Evolutionary conservation across 1,140 invertebrate genomes (phyloP).

Genomic region (Macrobrachium nipponense): DNA sequence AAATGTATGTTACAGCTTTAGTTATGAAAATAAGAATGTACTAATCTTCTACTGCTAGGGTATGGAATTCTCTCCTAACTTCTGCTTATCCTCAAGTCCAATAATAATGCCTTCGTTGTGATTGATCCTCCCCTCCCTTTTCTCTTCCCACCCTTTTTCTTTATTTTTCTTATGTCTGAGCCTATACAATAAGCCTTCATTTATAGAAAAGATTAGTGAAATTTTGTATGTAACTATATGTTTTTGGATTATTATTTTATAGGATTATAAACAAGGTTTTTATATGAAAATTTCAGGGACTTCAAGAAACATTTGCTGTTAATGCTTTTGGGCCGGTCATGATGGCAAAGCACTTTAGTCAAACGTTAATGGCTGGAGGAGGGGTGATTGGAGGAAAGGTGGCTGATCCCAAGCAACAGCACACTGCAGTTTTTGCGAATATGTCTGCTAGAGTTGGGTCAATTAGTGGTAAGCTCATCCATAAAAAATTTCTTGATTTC

Average conservation of each 20-base stretch:
- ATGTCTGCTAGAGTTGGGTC: conserved; percentile 69
- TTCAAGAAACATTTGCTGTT: conserved; percentile 65
- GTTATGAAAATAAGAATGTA: neutral
- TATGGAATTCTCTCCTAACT: neutral
- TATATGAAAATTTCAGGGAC: conserved; percentile 57
- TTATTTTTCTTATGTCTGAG: too few relatives aligned
- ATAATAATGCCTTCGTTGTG: too few relatives aligned
- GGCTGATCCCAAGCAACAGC: conserved; percentile 65
- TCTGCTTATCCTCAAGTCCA: too few relatives aligned
- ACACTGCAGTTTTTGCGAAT: conserved; percentile 67
- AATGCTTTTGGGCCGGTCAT: conserved; percentile 68
- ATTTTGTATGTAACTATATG: neutral
- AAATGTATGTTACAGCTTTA: neutral
- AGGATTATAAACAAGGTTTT: neutral
- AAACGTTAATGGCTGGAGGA: conserved; percentile 65
- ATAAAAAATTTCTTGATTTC: neutral
- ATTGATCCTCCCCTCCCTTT: neutral
- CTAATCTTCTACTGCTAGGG: neutral
- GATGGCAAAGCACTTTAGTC: conserved; percentile 67
- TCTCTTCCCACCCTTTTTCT: too few relatives aligned
- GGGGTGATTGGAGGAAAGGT: conserved; percentile 65
- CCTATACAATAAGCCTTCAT: too few relatives aligned
- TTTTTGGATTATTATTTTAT: neutral
- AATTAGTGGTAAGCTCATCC: conserved; percentile 65
- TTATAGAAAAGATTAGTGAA: too few relatives aligned